phyloP scores from a whole-genome alignment of 2,888 invertebrate species.

The Polietes domitor region DNA sequence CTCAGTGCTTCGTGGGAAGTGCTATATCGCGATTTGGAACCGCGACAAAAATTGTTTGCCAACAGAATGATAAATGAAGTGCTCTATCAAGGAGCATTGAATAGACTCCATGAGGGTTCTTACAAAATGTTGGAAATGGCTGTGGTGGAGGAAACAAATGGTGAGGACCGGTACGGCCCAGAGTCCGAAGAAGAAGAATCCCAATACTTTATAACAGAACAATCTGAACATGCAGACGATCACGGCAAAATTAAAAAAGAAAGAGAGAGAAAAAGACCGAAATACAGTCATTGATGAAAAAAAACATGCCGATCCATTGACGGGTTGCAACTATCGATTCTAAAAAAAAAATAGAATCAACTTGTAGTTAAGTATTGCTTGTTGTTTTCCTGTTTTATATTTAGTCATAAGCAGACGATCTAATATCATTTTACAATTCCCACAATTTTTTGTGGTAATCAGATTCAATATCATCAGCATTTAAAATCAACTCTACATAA shows the following conservation, averaged over 20 bases:
- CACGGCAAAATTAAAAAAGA: neutral
- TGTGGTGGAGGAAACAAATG: neutral
- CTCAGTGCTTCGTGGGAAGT: conserved; percentile 1
- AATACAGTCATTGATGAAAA: neutral
- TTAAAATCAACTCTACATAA: no score
- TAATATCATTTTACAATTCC: no score
- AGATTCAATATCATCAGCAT: no score
- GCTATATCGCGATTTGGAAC: neutral
- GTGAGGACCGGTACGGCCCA: neutral
- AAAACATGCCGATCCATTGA: neutral
- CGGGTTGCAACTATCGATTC: no score
- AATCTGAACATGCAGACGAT: neutral
- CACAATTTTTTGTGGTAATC: no score
- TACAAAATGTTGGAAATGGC: conserved; percentile 14
- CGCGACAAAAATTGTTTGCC: neutral
- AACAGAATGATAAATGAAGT: conserved; percentile 16
- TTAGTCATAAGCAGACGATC: no score
- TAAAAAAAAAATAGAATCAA: no score
- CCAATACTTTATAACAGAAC: neutral
- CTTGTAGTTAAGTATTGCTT: no score
- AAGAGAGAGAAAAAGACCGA: neutral
- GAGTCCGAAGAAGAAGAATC: neutral
- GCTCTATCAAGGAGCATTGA: conserved; percentile 7
- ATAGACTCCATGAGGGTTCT: neutral
- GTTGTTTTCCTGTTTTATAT: no score